Evolutionary conservation across 1,140 invertebrate species (phyloP), one percentile per base, ranked within the genome.

Genomic region (Drosophila prosaltans): DNA sequence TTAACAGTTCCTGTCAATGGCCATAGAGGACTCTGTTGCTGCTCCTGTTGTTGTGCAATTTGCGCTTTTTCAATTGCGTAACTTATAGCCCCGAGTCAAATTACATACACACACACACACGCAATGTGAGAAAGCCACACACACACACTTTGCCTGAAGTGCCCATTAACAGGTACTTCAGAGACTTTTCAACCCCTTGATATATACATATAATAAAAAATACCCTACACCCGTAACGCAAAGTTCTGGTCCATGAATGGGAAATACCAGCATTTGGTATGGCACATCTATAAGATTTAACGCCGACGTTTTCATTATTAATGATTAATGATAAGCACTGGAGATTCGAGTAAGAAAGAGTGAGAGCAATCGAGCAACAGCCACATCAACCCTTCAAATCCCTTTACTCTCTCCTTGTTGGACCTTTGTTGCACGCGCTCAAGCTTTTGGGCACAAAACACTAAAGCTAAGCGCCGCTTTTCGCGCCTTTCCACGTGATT

Each of bases 401-500:
- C 74, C 70, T 73, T 69, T 36, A 36, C 32, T 36, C 32, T 36
- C 32, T 36, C 6, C 32, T 69, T 69, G n/a, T 45, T 57, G 21
- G 30, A 36, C 32, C 32, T 36, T 41, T 48, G 39, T 48, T 43
- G 71, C 80, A 80, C 81, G 77, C 81, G 67, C 63, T 81, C 58
- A 88, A 82, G 88, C 84, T 88, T 88, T 90, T 84, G 83, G 83
- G 45, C 21, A 51, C 45, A 51, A 51, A 51, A 51, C 45, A 51
- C 83, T 89, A 88, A 89, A 84, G 81, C 78, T 86, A 90, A 90
- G 86, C 86, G 78, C 77, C 79, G 81, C 81, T 91, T 91, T 91
- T 91, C 88, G 83, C 88, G 88, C 88, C 88, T 91, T 91, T 91
- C 88, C 88, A 91, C 88, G 88, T 91, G 88, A 91, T 91, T 91